Conservation (phyloP, 1,140 invertebrate genomes). For the Choristoneura fumiferana region DNA sequence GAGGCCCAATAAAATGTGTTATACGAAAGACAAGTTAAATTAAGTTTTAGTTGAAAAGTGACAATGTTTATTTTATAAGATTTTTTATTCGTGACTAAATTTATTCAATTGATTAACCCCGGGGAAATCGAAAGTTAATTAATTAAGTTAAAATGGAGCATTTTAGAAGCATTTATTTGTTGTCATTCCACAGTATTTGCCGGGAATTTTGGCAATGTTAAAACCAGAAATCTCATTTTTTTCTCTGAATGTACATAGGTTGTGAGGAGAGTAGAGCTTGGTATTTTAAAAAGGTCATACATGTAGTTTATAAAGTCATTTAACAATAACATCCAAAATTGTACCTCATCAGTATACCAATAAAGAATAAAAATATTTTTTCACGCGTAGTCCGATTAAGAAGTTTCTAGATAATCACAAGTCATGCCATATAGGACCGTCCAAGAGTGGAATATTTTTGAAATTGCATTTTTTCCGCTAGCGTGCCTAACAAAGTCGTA, state of each 20-base stretch:
- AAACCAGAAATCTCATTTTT: constrained; percentile 59
- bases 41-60: constrained; percentile 6
- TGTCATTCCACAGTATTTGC: constrained; percentile 43
- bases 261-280: constrained; percentile 53
- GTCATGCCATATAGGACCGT: too few relatives aligned
- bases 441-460: too few relatives aligned
- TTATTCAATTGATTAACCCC: background rate
- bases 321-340: constrained; percentile 34
- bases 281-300: constrained; percentile 19
- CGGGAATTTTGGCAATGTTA: constrained; percentile 52
- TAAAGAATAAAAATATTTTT: constrained; percentile 50
- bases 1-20: constrained; percentile 1
- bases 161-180: constrained; percentile 35
- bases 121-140: constrained; percentile 6
- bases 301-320: constrained; percentile 19
- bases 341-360: constrained; percentile 49
- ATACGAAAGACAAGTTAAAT: constrained; percentile 2
- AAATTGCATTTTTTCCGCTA: too few relatives aligned
- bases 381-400: constrained; percentile 31
- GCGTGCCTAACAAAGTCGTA: too few relatives aligned
- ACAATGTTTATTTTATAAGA: background rate
- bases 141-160: constrained; percentile 25
- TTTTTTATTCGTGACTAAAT: constrained; percentile 11
- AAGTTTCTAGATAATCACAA: background rate
- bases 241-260: constrained; percentile 40